Percentiles rank a stretch among this genome's conserved stretches.
Evolutionary conservation across 2,113 vertebrate genomes (phyloP).

Genomic region (Cryptotis parvus): DNA sequence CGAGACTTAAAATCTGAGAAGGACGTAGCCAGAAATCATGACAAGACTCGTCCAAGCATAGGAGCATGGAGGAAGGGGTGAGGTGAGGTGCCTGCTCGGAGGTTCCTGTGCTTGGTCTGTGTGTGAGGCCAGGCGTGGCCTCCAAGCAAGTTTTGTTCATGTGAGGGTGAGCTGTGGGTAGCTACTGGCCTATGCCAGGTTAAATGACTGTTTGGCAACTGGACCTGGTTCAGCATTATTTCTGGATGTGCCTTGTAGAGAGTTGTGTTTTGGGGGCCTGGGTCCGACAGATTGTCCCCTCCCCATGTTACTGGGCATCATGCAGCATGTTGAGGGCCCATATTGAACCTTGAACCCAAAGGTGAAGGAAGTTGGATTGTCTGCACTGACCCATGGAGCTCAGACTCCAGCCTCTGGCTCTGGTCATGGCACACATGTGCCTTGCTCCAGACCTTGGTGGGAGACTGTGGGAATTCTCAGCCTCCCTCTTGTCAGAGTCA

Average conservation of each 20-base stretch:
- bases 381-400: background rate
- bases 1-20: background rate
- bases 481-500: background rate
- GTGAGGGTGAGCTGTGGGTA: background rate
- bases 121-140: background rate
- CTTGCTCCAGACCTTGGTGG: background rate
- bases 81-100: background rate
- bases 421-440: background rate
- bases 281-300: background rate
- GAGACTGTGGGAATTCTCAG: background rate
- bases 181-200: background rate
- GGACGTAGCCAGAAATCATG: background rate
- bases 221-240: background rate
- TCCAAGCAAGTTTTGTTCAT: background rate
- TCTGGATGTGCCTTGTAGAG: background rate
- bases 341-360: background rate
- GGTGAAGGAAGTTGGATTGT: background rate
- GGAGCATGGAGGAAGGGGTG: background rate
- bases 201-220: no score
- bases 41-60: background rate
- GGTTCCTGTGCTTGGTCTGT: background rate
- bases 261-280: no score
- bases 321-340: background rate
- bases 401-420: background rate
- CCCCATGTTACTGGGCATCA: background rate